phyloP scores from a whole-genome alignment of 2,113 vertebrate genomes.

The Lophius piscatorius region DNA sequence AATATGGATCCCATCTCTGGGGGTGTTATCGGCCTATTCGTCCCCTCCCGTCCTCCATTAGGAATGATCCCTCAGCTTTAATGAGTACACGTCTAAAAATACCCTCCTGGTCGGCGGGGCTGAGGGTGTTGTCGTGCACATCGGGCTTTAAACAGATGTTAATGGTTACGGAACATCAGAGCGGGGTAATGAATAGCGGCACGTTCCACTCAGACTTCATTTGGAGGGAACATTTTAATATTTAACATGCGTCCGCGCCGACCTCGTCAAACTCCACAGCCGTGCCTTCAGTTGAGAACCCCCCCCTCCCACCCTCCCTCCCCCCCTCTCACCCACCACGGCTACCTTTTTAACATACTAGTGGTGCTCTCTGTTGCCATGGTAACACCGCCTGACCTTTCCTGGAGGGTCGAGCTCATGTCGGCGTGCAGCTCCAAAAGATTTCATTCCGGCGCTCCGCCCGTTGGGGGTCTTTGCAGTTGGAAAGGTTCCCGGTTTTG shows the following conservation, averaged over 20 bases:
- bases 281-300: constrained; percentile 40
- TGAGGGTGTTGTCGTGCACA: constrained; percentile 63
- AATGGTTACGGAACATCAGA: constrained; percentile 72
- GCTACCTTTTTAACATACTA: constrained; percentile 64
- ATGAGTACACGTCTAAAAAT: constrained; percentile 82
- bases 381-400: constrained; percentile 69
- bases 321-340: constrained; percentile 14
- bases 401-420: constrained; percentile 62
- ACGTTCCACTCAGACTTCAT: constrained; percentile 47
- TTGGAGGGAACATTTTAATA: constrained; percentile 58
- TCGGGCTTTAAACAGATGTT: constrained; percentile 75
- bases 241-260: constrained; percentile 57
- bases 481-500: constrained; percentile 52
- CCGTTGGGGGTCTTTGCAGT: constrained; percentile 54
- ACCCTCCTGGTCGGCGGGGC: constrained; percentile 68
- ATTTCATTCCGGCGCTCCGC: constrained; percentile 47
- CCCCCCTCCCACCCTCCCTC: constrained; percentile 19
- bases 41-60: constrained; percentile 65
- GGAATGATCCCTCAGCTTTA: constrained; percentile 77
- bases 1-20: constrained; percentile 67
- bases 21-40: constrained; percentile 54
- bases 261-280: constrained; percentile 58
- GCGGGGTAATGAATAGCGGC: constrained; percentile 59
- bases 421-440: constrained; percentile 54
- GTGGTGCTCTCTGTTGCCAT: constrained; percentile 68